Conservation (phyloP, 2,797 vertebrate genomes). For the Darevskia mixta region DNA sequence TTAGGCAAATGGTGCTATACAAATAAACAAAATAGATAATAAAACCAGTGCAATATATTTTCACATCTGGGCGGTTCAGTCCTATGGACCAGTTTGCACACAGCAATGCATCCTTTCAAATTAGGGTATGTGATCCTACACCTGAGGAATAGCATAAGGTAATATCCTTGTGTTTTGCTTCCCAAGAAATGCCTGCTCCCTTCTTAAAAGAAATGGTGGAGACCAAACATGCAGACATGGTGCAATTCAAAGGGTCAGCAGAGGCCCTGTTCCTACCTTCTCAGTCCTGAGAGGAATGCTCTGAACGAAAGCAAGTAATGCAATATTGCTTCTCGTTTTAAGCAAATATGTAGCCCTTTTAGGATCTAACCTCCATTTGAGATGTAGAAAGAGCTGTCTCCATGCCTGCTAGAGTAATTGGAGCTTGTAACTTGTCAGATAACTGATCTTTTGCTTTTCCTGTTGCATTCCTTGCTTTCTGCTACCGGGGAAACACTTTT, state of each 20-base stretch:
- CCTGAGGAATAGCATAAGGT: background rate
- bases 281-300: background rate
- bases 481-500: background rate
- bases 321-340: background rate
- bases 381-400: background rate
- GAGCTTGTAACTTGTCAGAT: background rate
- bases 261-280: background rate
- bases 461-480: background rate
- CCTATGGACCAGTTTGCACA: too few species aligned
- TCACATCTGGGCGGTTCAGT: too few species aligned
- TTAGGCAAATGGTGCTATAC: too few species aligned
- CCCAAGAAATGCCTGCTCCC: background rate
- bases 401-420: background rate
- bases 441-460: background rate
- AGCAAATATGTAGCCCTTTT: background rate
- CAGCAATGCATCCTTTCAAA: background rate
- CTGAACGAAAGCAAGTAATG: background rate
- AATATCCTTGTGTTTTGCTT: background rate
- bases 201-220: background rate
- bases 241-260: too few species aligned
- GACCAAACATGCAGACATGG: too few species aligned
- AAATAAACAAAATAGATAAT: too few species aligned
- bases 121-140: background rate
- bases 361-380: background rate
- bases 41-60: too few species aligned